Evolutionary conservation across 2,797 vertebrate species (phyloP).

Genomic region (Heliangelus exortis): DNA sequence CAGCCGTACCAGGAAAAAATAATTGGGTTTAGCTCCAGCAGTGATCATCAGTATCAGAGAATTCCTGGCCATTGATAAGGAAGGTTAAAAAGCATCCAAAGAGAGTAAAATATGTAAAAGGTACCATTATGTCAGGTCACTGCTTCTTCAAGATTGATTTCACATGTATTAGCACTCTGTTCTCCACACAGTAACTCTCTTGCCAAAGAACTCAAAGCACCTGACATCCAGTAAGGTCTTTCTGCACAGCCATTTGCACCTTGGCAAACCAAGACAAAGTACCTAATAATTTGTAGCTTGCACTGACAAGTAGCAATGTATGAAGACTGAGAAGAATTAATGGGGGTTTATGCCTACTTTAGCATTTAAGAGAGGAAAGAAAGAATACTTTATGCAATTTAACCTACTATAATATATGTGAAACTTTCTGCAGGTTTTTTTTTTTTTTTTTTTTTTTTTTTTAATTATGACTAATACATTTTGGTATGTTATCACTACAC

Average conservation of each 20-base stretch:
- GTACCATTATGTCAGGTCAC: accelerated
- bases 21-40: neutral
- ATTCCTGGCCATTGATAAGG: neutral
- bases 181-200: neutral
- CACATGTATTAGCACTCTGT: neutral
- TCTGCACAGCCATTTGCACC: neutral
- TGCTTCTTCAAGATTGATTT: neutral
- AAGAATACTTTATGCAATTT: neutral
- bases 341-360: neutral
- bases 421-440: neutral
- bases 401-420: neutral
- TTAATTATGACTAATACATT: neutral
- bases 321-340: neutral
- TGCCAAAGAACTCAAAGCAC: neutral
- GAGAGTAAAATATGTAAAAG: neutral
- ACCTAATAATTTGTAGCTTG: neutral
- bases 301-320: neutral
- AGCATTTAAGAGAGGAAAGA: neutral
- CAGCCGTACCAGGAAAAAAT: neutral
- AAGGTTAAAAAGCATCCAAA: neutral
- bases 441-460: too few relatives aligned
- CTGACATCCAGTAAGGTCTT: neutral
- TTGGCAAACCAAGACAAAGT: neutral
- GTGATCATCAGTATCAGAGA: neutral
- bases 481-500: neutral